phyloP scores from a whole-genome alignment of 2,113 vertebrate species.

The Orycteropus afer region DNA sequence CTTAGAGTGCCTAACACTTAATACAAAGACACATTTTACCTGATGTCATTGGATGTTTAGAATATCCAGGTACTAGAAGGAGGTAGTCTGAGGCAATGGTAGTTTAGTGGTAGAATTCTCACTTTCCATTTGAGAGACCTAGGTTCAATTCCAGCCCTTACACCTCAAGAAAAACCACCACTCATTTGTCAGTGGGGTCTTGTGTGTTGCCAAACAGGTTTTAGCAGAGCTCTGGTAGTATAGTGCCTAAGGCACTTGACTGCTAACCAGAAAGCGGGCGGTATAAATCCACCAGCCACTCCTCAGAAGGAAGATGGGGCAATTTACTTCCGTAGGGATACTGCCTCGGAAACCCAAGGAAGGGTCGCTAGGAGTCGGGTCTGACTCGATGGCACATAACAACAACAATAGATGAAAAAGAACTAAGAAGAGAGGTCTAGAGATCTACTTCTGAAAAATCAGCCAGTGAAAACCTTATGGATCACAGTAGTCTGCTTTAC shows the following conservation, averaged over 20 bases:
- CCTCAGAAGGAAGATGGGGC: no score
- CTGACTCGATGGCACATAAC: no score
- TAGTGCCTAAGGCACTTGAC: no score
- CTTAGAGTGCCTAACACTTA: background rate
- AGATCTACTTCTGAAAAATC: background rate
- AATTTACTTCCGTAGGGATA: no score
- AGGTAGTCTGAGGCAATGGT: no score
- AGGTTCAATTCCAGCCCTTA: background rate
- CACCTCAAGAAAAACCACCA: background rate
- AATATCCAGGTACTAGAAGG: background rate
- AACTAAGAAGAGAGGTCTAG: background rate
- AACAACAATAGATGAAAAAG: background rate
- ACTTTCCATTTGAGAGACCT: background rate
- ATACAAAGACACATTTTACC: background rate
- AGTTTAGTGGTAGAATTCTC: no score
- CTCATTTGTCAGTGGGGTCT: background rate
- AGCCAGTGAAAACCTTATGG: background rate
- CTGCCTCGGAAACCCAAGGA: no score
- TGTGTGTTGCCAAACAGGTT: background rate
- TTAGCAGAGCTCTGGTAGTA: background rate
- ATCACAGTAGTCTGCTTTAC: no score
- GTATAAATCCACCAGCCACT: no score
- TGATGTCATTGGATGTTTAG: background rate
- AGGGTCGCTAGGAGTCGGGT: no score
- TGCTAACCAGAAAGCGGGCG: no score